These are phyloP conservation scores for Balaenoptera acutorostrata DNA, from an alignment of 2,113 vertebrate genomes.

Conservation along the genomic window DNA sequence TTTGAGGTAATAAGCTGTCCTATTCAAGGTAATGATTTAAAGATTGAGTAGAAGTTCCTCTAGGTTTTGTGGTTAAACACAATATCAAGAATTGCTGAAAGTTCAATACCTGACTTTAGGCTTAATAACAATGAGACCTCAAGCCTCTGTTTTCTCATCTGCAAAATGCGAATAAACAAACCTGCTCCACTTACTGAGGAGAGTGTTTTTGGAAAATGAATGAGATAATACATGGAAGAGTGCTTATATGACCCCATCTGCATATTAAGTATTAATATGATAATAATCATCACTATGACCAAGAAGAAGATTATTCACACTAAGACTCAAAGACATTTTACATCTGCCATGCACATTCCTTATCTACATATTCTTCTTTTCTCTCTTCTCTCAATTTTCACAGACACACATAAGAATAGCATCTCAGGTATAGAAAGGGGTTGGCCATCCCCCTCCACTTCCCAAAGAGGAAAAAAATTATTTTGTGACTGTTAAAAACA, in stretches of 20 bases:
- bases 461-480: neutral
- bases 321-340: neutral
- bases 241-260: neutral
- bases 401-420: neutral
- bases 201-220: neutral
- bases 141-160: neutral
- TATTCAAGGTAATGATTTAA: slow-evolving; percentile 67
- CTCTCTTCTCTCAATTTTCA: neutral
- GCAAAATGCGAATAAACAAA: neutral
- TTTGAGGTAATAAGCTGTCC: slow-evolving; percentile 77
- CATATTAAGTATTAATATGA: neutral
- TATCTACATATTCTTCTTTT: neutral
- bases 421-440: neutral
- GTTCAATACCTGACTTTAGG: neutral
- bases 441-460: neutral
- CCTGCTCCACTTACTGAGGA: neutral
- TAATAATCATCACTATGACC: neutral
- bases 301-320: neutral
- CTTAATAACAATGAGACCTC: neutral
- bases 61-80: slow-evolving; percentile 65
- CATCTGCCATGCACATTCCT: neutral
- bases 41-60: slow-evolving; percentile 69
- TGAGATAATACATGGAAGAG: neutral
- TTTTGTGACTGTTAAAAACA: neutral
- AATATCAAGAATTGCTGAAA: slow-evolving; percentile 33